Conservation (phyloP, 2,888 invertebrate genomes). For the Mimachlamys varia region DNA sequence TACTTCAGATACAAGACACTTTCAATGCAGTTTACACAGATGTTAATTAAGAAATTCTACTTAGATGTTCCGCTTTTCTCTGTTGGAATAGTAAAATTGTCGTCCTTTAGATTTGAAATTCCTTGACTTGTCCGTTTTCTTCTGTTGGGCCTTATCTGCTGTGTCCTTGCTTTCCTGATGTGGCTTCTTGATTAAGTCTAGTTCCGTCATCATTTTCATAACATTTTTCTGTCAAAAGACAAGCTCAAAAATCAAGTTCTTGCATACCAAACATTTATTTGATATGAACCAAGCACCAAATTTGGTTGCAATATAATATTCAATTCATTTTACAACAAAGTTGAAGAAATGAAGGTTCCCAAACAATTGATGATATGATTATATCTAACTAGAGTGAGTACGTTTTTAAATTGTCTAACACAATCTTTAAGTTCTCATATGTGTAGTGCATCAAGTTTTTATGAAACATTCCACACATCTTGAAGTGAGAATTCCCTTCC, state of each 20-base stretch:
- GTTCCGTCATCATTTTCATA: slow-evolving; percentile 40
- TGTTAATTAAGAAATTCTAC: background rate
- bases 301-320: too few relatives aligned
- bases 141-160: background rate
- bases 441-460: too few relatives aligned
- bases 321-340: too few relatives aligned
- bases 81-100: background rate
- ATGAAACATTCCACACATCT: too few relatives aligned
- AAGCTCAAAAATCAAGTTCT: background rate
- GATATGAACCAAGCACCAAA: too few relatives aligned
- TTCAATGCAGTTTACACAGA: background rate
- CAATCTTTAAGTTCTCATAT: too few relatives aligned
- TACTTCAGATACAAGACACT: background rate
- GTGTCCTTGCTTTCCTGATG: background rate
- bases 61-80: background rate
- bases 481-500: too few relatives aligned
- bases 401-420: too few relatives aligned
- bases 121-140: slow-evolving; percentile 36
- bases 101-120: background rate
- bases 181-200: slow-evolving; percentile 45
- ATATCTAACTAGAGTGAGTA: too few relatives aligned
- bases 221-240: slow-evolving; percentile 42
- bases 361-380: too few relatives aligned
- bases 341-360: too few relatives aligned
- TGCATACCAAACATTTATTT: too few relatives aligned